Evolutionary conservation across 2,797 vertebrate genomes (phyloP).

Genomic region (Acomys russatus): DNA sequence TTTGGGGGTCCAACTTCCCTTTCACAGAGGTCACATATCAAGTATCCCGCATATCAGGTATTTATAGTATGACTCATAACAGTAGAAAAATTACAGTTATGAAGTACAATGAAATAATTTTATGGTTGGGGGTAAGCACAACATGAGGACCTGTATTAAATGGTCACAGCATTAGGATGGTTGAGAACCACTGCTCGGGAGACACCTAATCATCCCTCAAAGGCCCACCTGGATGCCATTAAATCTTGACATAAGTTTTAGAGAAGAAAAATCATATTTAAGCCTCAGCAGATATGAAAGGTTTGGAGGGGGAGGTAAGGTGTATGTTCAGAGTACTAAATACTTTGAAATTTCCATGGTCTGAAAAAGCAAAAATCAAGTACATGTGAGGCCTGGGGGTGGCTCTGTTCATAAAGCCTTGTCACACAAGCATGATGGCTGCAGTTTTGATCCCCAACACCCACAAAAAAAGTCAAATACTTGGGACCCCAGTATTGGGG

Average conservation of each 20-base stretch:
- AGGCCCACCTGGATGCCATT: not conserved
- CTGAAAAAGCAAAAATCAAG: not conserved
- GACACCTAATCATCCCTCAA: not conserved
- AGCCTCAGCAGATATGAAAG: not conserved
- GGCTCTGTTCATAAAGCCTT: not conserved
- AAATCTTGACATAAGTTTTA: not conserved
- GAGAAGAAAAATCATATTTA: not conserved
- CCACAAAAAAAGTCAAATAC: not conserved
- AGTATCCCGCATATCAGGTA: not conserved
- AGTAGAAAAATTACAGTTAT: not conserved
- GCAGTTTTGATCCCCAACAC: not conserved
- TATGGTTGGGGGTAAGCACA: not conserved
- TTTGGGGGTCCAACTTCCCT: not conserved
- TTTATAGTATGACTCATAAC: no score
- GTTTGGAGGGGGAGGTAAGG: not conserved
- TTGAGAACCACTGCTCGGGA: not conserved
- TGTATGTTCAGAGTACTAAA: constrained; percentile 23
- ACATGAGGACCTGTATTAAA: not conserved
- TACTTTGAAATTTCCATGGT: constrained; percentile 60
- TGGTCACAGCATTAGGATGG: not conserved
- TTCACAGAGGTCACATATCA: not conserved
- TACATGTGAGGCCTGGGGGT: not conserved
- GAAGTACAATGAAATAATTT: not conserved
- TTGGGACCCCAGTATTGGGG: not conserved
- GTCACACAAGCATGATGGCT: not conserved